Evolutionary conservation across 2,888 invertebrate species (phyloP).

Genomic region (Auanema freiburgensis): DNA sequence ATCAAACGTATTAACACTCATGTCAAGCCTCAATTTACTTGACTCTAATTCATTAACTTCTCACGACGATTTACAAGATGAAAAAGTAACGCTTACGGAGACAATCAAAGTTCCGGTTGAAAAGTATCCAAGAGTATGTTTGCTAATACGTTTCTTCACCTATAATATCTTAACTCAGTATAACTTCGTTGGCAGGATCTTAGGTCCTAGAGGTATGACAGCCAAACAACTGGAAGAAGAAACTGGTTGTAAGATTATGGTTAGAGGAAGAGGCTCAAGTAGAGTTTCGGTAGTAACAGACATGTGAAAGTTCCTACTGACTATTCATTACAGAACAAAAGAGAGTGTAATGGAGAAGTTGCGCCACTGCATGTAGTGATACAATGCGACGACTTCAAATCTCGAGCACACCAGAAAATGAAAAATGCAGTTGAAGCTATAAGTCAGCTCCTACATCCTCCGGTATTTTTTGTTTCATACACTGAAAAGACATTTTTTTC

Average conservation of each 20-base stretch:
- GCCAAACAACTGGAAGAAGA: slow-evolving; percentile 99
- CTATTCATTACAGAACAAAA: slow-evolving; percentile 64
- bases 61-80: slow-evolving; percentile 11
- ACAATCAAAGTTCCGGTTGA: slow-evolving; percentile 99
- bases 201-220: slow-evolving; percentile 99
- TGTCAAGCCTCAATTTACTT: too few relatives aligned
- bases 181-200: slow-evolving; percentile 98
- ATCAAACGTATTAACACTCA: too few relatives aligned
- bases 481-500: slow-evolving; percentile 3
- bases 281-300: slow-evolving; percentile 14
- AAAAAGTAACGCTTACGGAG: slow-evolving; percentile 85
- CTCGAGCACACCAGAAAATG: slow-evolving; percentile 89
- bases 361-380: slow-evolving; percentile 96
- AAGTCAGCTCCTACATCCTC: slow-evolving; percentile 92
- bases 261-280: slow-evolving; percentile 79
- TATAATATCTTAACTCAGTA: slow-evolving; percentile 75
- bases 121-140: slow-evolving; percentile 90
- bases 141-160: too few relatives aligned
- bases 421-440: slow-evolving; percentile 94
- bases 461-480: slow-evolving; percentile 68
- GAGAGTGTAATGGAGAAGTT: slow-evolving; percentile 82
- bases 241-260: slow-evolving; percentile 98
- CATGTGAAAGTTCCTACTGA: not conserved
- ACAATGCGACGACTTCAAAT: slow-evolving; percentile 93
- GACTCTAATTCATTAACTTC: too few relatives aligned